phyloP scores from a whole-genome alignment of 2,888 invertebrate species.

The Amorpha juglandis region DNA sequence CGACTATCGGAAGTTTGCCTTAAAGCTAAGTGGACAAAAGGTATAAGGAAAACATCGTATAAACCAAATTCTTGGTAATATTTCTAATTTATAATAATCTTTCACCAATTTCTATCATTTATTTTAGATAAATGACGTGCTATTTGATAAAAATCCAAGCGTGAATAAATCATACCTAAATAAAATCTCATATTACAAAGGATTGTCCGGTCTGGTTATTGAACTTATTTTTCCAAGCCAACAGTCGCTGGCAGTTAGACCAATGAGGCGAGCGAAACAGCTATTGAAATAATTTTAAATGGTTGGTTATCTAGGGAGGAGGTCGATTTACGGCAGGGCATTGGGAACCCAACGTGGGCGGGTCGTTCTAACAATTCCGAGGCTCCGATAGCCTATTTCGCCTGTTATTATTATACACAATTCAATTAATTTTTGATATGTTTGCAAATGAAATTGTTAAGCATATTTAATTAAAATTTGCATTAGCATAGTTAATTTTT shows the following conservation, averaged over 20 bases:
- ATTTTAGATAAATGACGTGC: too few species aligned
- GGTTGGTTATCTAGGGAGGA: conserved; percentile 16
- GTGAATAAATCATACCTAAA: too few species aligned
- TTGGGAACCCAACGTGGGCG: conserved; percentile 12
- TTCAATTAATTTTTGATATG: conserved; percentile 27
- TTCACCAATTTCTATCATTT: too few species aligned
- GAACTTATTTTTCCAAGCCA: background rate
- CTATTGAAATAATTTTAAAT: conserved; percentile 10
- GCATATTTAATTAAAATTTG: conserved; percentile 24
- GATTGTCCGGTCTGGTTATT: background rate
- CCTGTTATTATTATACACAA: conserved; percentile 25
- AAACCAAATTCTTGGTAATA: too few species aligned
- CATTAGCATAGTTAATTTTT: conserved; percentile 24
- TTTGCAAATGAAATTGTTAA: conserved; percentile 26
- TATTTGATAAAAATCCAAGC: too few species aligned
- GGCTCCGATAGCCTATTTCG: conserved; percentile 23
- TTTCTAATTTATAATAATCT: too few species aligned
- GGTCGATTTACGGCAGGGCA: conserved; percentile 23
- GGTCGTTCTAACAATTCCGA: conserved; percentile 22
- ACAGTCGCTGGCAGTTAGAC: background rate
- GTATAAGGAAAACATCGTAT: too few species aligned
- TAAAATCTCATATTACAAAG: background rate
- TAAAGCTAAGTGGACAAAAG: too few species aligned
- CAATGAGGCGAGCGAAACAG: background rate
- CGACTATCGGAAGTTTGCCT: too few species aligned